These are phyloP conservation scores for Galaxias olidus DNA, from an alignment of 2,797 vertebrate species.

Conservation along the genomic window DNA sequence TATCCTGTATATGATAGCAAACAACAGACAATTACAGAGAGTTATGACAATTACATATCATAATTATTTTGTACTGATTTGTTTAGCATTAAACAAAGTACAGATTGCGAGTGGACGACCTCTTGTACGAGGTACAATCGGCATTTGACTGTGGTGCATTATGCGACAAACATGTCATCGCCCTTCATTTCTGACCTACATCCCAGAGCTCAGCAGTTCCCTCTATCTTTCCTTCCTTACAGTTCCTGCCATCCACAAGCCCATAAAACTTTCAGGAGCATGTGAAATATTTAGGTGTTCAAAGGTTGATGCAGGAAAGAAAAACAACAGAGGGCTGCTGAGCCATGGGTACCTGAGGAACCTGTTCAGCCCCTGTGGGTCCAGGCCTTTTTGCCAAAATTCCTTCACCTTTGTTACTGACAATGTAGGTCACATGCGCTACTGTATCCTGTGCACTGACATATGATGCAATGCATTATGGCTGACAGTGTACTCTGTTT, in stretches of 20 bases:
- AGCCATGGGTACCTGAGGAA: conserved; percentile 38
- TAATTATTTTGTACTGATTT: too few relatives aligned
- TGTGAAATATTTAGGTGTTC: conserved; percentile 72
- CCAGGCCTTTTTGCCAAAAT: conserved; percentile 4
- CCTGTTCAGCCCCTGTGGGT: conserved; percentile 12
- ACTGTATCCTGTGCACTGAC: not conserved
- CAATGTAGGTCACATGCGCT: conserved; percentile 8
- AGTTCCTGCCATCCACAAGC: conserved; percentile 30
- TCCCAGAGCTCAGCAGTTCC: conserved; percentile 31
- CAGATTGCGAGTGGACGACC: too few relatives aligned
- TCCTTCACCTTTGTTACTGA: conserved; percentile 1
- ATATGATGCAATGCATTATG: not conserved
- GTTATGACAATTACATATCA: too few relatives aligned
- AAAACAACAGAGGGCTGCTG: conserved; percentile 51
- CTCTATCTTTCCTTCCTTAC: conserved; percentile 22
- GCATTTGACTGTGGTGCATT: not conserved
- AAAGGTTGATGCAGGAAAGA: conserved; percentile 55
- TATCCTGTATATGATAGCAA: too few relatives aligned
- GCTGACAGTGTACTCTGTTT: conserved; percentile 2
- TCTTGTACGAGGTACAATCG: too few relatives aligned
- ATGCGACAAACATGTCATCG: not conserved
- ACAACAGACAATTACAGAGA: too few relatives aligned
- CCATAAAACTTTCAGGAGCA: conserved; percentile 69
- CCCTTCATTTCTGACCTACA: not conserved
- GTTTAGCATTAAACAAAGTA: too few relatives aligned